These are phyloP conservation scores for Heterohyrax brucei DNA, from an alignment of 2,797 vertebrate genomes.

Conservation along the genomic window DNA sequence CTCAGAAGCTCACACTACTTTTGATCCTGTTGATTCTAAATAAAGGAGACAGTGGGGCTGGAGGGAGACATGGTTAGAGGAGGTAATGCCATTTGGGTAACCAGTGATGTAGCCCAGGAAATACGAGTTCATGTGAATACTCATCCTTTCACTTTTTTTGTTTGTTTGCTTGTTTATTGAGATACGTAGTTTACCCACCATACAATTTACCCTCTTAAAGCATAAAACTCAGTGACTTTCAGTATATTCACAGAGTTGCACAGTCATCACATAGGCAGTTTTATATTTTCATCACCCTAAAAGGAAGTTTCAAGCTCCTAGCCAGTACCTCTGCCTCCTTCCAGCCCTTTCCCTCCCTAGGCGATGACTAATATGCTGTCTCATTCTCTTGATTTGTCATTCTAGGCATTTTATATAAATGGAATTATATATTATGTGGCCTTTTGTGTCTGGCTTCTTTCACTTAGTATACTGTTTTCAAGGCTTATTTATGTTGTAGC, in stretches of 20 bases:
- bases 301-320: neutral
- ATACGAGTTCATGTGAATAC: neutral
- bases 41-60: neutral
- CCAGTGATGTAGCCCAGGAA: neutral
- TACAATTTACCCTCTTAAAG: constrained; percentile 1
- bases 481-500: neutral
- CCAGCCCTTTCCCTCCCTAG: neutral
- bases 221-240: neutral
- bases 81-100: neutral
- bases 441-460: neutral
- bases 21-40: neutral
- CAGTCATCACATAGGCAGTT: neutral
- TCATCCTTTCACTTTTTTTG: neutral
- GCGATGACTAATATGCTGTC: neutral
- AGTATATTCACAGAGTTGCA: neutral
- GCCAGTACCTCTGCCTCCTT: no score
- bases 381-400: neutral
- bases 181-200: neutral
- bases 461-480: neutral
- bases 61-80: neutral
- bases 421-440: neutral
- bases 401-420: neutral
- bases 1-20: neutral
- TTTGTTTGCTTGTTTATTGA: neutral
- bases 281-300: neutral